Percentiles rank a stretch among this genome's conserved stretches.
Conservation (phyloP, 2,113 vertebrate species). For the Aegithalos caudatus region DNA sequence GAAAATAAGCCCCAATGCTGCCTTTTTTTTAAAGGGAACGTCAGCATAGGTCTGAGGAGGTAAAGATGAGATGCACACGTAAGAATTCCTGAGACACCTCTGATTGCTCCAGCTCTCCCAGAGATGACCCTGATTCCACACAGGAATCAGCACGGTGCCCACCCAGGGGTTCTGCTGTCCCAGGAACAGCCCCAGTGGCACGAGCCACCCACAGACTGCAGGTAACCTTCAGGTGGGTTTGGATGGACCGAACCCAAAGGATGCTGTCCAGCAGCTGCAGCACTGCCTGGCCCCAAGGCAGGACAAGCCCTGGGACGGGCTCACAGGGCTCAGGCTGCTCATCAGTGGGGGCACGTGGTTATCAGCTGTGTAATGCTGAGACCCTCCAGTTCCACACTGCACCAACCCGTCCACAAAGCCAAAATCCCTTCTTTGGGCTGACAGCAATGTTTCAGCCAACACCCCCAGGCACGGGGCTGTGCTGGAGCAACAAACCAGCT, state of each 20-base stretch:
- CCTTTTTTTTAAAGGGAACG: slow-evolving; percentile 3
- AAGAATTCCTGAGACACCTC: slow-evolving; percentile 26
- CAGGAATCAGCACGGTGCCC: neutral
- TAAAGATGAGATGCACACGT: neutral
- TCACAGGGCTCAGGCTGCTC: neutral
- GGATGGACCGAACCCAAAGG: neutral
- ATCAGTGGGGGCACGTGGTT: fast-evolving
- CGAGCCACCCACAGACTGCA: neutral
- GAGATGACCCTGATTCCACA: neutral
- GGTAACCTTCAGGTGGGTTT: fast-evolving
- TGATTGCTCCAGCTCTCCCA: slow-evolving; percentile 23
- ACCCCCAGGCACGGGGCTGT: fast-evolving
- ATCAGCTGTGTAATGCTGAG: fast-evolving
- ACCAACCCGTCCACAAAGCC: fast-evolving
- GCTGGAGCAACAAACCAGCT: neutral
- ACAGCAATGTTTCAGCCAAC: fast-evolving
- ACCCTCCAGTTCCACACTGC: neutral
- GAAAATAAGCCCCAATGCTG: slow-evolving; percentile 4
- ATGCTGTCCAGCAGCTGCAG: neutral
- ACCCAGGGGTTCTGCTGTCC: neutral
- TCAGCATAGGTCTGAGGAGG: neutral
- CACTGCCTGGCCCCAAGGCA: neutral
- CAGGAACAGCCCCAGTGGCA: neutral
- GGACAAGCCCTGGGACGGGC: neutral
- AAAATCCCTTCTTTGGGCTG: neutral